These are phyloP conservation scores for Agelaius phoeniceus DNA, from an alignment of 2,113 vertebrate species.

Conservation along the genomic window DNA sequence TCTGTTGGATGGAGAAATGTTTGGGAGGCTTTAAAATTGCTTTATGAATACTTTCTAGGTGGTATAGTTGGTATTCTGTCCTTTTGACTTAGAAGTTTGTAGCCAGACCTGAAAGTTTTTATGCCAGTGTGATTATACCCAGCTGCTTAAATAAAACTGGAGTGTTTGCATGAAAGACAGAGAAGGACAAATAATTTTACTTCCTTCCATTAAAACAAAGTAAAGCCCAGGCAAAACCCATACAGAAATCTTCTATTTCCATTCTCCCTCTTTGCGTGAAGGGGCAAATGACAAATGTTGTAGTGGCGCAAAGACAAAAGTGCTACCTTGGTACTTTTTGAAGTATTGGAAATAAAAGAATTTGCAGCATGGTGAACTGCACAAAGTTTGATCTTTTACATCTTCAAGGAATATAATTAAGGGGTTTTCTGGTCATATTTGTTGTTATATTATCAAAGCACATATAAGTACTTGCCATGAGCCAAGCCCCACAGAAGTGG, in stretches of 20 bases:
- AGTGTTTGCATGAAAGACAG: background rate
- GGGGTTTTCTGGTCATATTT: background rate
- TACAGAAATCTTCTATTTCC: background rate
- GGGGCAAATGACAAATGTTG: background rate
- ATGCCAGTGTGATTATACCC: background rate
- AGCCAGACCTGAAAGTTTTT: background rate
- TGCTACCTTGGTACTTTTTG: background rate
- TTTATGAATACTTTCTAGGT: background rate
- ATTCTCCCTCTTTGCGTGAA: background rate
- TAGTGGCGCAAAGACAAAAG: background rate
- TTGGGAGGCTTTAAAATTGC: background rate
- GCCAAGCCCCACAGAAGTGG: background rate
- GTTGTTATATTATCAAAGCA: background rate
- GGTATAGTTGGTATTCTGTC: background rate
- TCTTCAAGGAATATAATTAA: background rate
- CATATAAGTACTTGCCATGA: background rate
- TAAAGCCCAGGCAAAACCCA: background rate
- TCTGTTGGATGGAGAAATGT: background rate
- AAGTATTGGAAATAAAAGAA: background rate
- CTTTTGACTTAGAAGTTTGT: background rate
- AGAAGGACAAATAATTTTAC: background rate
- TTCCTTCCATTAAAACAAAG: background rate
- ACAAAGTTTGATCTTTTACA: background rate
- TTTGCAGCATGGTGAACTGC: background rate
- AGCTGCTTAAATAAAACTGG: background rate